Evolutionary conservation across 2,888 invertebrate genomes (phyloP).

Genomic region (Beris morrisii): DNA sequence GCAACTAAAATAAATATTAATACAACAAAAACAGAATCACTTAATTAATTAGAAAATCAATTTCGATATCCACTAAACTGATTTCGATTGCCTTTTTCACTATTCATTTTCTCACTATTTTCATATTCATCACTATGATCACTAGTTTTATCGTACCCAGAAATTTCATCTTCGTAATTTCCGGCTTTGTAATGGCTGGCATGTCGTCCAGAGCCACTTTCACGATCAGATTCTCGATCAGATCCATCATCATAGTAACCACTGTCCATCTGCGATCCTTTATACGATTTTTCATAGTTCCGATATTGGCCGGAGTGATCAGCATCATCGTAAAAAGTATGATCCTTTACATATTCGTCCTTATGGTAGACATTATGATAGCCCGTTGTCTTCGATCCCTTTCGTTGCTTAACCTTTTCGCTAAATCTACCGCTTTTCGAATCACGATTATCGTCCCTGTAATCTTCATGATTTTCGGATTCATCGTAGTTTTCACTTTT

Average conservation of each 20-base stretch:
- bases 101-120: constrained; percentile 62
- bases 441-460: constrained; percentile 19
- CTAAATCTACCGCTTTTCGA: constrained; percentile 49
- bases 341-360: constrained; percentile 83
- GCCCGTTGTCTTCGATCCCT: constrained; percentile 77
- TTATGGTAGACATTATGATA: constrained; percentile 84
- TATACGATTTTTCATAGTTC: constrained; percentile 73
- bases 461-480: constrained; percentile 65
- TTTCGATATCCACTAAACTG: no score
- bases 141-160: constrained; percentile 72
- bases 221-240: constrained; percentile 71
- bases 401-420: constrained; percentile 77
- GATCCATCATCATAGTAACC: constrained; percentile 77
- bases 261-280: constrained; percentile 71
- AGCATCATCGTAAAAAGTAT: constrained; percentile 84
- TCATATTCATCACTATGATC: constrained; percentile 72
- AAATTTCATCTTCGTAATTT: constrained; percentile 73
- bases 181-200: constrained; percentile 76
- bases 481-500: constrained; percentile 62
- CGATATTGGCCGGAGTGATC: constrained; percentile 77
- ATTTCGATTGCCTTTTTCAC: background rate
- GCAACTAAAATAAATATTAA: no score
- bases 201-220: constrained; percentile 73
- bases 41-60: no score
- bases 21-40: no score